These are phyloP conservation scores for Megaceryle torquata DNA, from an alignment of 2,113 vertebrate genomes.

Conservation along the genomic window DNA sequence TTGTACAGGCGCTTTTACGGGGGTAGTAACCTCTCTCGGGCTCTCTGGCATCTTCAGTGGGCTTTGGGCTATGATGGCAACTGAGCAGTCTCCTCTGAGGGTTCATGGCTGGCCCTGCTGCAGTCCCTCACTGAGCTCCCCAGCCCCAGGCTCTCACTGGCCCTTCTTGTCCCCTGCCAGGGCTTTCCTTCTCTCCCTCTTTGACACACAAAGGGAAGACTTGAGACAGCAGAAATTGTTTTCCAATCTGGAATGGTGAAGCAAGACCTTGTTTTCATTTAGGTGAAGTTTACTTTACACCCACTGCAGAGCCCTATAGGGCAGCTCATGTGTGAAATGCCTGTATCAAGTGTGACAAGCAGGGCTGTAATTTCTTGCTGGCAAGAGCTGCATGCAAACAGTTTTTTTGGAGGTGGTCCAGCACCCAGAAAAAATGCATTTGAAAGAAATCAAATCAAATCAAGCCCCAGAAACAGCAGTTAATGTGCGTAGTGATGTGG, in stretches of 20 bases:
- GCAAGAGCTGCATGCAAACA: not conserved
- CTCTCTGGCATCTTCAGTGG: not conserved
- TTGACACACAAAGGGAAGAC: not conserved
- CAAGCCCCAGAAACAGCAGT: not conserved
- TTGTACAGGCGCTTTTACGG: fast-evolving
- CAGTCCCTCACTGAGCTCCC: fast-evolving
- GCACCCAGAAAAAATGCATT: not conserved
- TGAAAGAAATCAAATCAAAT: not conserved
- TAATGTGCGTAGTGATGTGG: not conserved
- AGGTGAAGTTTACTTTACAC: not conserved
- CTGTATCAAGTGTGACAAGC: not conserved
- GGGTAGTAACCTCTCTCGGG: not conserved
- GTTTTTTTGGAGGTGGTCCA: not conserved
- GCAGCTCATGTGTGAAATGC: not conserved
- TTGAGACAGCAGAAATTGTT: not conserved
- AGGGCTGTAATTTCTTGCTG: not conserved
- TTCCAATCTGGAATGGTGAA: not conserved
- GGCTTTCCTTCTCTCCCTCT: not conserved
- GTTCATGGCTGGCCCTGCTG: not conserved
- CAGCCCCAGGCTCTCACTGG: not conserved
- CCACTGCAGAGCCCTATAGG: not conserved
- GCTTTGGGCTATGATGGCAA: not conserved
- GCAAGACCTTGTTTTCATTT: not conserved
- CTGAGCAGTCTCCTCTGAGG: not conserved
- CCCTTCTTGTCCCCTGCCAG: not conserved